Conservation (phyloP, 2,113 vertebrate species). For the Nothobranchius kuhntae region DNA sequence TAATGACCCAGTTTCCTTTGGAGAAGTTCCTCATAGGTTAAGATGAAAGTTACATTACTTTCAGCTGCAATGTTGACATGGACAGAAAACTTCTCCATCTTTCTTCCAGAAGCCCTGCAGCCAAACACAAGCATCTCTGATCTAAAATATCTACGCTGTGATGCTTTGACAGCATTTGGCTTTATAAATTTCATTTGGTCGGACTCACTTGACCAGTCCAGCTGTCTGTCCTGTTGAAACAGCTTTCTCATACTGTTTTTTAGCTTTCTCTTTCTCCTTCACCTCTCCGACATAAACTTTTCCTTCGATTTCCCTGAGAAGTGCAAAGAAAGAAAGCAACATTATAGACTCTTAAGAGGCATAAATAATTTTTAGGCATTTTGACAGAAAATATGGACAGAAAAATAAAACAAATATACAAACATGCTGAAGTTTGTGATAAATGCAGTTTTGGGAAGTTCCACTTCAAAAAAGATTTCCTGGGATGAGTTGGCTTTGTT, state of each 20-base stretch:
- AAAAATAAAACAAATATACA: slow-evolving; percentile 30
- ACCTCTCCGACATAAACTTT: slow-evolving; percentile 84
- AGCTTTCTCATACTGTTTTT: slow-evolving; percentile 88
- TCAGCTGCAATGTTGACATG: slow-evolving; percentile 85
- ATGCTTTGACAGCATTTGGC: neutral
- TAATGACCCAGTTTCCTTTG: slow-evolving; percentile 85
- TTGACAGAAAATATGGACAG: too few species aligned
- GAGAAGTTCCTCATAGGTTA: slow-evolving; percentile 92
- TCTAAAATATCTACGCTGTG: too few species aligned
- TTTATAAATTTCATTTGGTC: neutral
- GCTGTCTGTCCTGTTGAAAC: slow-evolving; percentile 88
- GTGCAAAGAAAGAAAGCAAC: slow-evolving; percentile 72
- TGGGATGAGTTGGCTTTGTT: slow-evolving; percentile 83
- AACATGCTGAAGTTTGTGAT: slow-evolving; percentile 97
- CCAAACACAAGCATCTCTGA: slow-evolving; percentile 1
- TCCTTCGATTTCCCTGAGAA: slow-evolving; percentile 84
- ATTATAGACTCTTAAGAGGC: slow-evolving; percentile 70
- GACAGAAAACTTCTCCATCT: slow-evolving; percentile 92
- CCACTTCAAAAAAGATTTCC: slow-evolving; percentile 90
- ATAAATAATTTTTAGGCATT: neutral
- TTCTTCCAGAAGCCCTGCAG: slow-evolving; percentile 83
- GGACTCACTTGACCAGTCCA: slow-evolving; percentile 86
- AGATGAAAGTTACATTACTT: slow-evolving; percentile 85
- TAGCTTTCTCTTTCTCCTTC: slow-evolving; percentile 90
- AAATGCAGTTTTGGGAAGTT: slow-evolving; percentile 93